Percentiles rank a stretch among this genome's conserved stretches.
Evolutionary conservation across 1,140 invertebrate genomes (phyloP).

Genomic region (Leucophenga varia): DNA sequence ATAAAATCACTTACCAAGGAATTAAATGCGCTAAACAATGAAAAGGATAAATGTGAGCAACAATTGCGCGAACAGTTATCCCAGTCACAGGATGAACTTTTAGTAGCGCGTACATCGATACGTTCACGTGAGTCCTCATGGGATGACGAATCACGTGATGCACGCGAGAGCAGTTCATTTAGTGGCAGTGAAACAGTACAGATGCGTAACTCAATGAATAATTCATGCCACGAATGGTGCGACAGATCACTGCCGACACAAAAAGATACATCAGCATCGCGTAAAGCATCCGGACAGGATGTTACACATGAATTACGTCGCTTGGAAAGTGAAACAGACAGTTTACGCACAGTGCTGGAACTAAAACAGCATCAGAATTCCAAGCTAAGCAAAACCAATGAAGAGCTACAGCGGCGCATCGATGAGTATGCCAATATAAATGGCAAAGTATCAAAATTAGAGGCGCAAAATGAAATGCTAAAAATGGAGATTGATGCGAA

Average conservation of each 20-base stretch:
- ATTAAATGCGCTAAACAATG: conserved; percentile 27
- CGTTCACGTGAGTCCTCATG: too few species aligned
- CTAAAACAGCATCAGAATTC: conserved; percentile 73
- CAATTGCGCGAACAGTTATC: conserved; percentile 46
- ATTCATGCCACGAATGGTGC: too few species aligned
- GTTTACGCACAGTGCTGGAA: conserved; percentile 73
- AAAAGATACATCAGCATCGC: too few species aligned
- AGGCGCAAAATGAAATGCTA: conserved; percentile 70
- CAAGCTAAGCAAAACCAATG: conserved; percentile 67
- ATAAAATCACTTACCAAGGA: conserved; percentile 38
- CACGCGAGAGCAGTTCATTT: too few species aligned
- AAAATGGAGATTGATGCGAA: conserved; percentile 66
- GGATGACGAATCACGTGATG: too few species aligned
- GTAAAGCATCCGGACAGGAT: too few species aligned
- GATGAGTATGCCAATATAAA: conserved; percentile 61
- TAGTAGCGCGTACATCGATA: conserved; percentile 37
- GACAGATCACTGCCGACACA: too few species aligned
- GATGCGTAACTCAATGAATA: too few species aligned
- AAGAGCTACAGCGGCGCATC: conserved; percentile 60
- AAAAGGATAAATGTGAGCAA: conserved; percentile 30
- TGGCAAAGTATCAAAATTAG: conserved; percentile 61
- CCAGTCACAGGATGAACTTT: conserved; percentile 48
- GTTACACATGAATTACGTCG: conserved; percentile 56
- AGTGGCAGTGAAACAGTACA: background rate
- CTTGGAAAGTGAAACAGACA: conserved; percentile 69